Percentiles rank a stretch among this genome's conserved stretches.
phyloP scores from a whole-genome alignment of 2,797 vertebrate genomes.

The Eulemur mongoz region DNA sequence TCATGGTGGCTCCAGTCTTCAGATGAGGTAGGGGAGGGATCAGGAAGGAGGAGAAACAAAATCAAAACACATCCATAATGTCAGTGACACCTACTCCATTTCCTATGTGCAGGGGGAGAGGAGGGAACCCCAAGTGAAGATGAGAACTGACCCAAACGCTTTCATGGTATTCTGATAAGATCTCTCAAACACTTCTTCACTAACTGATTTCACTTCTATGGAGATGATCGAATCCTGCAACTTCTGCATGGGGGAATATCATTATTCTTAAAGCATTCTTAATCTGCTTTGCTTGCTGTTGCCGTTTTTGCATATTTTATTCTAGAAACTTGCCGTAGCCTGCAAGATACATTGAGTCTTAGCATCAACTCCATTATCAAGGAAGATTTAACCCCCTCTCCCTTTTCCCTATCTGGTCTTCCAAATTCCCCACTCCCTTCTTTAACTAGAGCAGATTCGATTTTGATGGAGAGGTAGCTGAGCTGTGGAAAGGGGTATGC shows the following conservation, averaged over 20 bases:
- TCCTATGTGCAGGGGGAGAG: neutral
- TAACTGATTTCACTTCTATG: neutral
- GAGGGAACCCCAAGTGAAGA: neutral
- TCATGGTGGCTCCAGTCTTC: neutral
- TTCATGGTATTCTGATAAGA: neutral
- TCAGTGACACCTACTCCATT: neutral
- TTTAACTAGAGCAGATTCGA: neutral
- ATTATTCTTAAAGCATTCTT: neutral
- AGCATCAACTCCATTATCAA: neutral
- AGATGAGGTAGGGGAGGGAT: neutral
- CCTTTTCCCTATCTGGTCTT: neutral
- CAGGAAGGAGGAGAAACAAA: conserved; percentile 40
- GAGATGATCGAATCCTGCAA: neutral
- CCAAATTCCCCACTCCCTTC: neutral
- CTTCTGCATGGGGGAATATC: neutral
- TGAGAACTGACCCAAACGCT: neutral
- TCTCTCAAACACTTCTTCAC: neutral
- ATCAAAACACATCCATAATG: neutral
- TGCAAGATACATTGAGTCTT: neutral
- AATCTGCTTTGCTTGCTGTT: neutral
- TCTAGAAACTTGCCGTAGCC: neutral
- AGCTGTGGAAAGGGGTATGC: no score
- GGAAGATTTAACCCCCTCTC: neutral
- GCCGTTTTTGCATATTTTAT: neutral
- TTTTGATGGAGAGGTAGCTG: neutral